Conservation (phyloP, 2,113 vertebrate genomes). For the Melanotaenia duboulayi region DNA sequence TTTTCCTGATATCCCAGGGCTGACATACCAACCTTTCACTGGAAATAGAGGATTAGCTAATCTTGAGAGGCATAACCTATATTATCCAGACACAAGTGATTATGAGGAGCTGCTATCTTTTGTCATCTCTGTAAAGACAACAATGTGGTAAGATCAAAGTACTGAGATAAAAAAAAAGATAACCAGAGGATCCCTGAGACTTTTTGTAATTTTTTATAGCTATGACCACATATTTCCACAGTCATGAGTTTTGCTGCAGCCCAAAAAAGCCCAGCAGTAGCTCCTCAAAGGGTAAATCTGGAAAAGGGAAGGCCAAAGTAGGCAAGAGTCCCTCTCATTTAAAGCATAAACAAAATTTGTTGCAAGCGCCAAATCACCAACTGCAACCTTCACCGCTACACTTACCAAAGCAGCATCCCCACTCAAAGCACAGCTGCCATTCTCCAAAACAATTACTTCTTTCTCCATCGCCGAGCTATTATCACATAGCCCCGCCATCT, state of each 20-base stretch:
- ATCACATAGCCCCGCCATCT: constrained; percentile 68
- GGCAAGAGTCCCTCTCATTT: constrained; percentile 60
- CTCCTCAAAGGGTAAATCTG: constrained; percentile 58
- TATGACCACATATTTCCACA: constrained; percentile 83
- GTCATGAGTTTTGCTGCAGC: constrained; percentile 80
- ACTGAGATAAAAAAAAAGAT: neutral
- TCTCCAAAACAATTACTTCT: constrained; percentile 59
- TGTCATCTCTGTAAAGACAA: constrained; percentile 32
- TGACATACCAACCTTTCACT: constrained; percentile 19
- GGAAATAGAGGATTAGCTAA: constrained; percentile 18
- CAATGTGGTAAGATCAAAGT: constrained; percentile 12
- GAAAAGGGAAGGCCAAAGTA: constrained; percentile 70
- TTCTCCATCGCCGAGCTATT: constrained; percentile 76
- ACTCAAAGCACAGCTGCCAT: constrained; percentile 48
- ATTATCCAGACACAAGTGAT: constrained; percentile 58
- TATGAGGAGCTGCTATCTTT: constrained; percentile 38
- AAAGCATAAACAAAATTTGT: constrained; percentile 71
- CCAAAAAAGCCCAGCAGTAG: constrained; percentile 73
- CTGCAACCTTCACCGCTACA: constrained; percentile 57
- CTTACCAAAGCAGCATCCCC: constrained; percentile 48
- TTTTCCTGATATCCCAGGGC: constrained; percentile 5
- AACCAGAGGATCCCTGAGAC: neutral
- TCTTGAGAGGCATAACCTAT: constrained; percentile 62
- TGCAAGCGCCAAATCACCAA: constrained; percentile 64
- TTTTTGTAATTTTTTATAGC: constrained; percentile 17